A percentile compares a stretch with the other conserved stretches of the same genome.
phyloP scores from a whole-genome alignment of 2,888 invertebrate species.

The Perithous albicinctus region DNA sequence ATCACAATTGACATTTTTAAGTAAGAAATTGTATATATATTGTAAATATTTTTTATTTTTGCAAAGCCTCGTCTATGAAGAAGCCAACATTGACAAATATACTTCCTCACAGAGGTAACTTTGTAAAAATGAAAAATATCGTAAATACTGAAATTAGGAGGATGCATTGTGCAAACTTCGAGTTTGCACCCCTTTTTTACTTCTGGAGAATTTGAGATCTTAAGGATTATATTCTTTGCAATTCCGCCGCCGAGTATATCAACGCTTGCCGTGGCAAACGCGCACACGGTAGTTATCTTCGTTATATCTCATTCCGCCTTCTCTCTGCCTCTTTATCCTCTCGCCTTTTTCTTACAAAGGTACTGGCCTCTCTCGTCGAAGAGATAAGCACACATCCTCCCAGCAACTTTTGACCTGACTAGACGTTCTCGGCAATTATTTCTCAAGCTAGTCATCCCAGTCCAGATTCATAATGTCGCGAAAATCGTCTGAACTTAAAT shows the following conservation, averaged over 20 bases:
- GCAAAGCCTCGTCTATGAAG: too few relatives aligned
- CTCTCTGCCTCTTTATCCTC: constrained; percentile 12
- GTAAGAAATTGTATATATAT: too few relatives aligned
- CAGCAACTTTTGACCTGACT: constrained; percentile 56
- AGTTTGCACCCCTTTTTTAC: too few relatives aligned
- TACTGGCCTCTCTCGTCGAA: constrained; percentile 3
- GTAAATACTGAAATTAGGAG: neutral
- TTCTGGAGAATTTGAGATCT: neutral
- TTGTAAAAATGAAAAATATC: neutral
- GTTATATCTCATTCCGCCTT: constrained; percentile 13
- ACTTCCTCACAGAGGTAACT: too few relatives aligned
- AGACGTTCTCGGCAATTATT: constrained; percentile 1
- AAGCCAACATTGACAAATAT: too few relatives aligned
- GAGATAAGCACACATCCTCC: constrained; percentile 62
- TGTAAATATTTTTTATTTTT: too few relatives aligned
- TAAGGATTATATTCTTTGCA: neutral
- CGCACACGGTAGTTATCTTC: constrained; percentile 33
- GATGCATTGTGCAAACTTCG: too few relatives aligned
- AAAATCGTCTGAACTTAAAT: neutral
- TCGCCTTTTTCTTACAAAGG: constrained; percentile 42
- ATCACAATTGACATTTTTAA: too few relatives aligned
- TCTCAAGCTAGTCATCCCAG: neutral
- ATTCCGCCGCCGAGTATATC: neutral
- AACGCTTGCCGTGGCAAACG: constrained; percentile 31
- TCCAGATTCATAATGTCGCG: neutral